phyloP scores from a whole-genome alignment of 2,797 vertebrate genomes.

The Rachycentron canadum region DNA sequence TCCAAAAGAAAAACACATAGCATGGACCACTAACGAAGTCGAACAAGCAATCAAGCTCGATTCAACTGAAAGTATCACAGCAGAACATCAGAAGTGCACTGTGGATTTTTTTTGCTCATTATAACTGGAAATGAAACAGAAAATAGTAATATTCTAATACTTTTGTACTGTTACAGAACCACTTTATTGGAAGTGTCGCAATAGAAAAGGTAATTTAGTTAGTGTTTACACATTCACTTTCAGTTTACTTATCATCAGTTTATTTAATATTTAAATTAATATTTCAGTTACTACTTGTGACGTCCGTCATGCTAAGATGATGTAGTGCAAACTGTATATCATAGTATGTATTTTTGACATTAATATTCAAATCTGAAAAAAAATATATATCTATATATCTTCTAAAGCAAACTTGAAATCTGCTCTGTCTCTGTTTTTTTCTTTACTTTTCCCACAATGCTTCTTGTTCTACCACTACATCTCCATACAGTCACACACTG shows the following conservation, averaged over 20 bases:
- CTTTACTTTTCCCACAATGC: background rate
- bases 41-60: conserved; percentile 73
- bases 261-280: conserved; percentile 99
- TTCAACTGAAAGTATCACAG: conserved; percentile 68
- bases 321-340: conserved; percentile 99
- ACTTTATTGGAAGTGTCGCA: conserved; percentile 98
- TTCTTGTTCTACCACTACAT: conserved; percentile 1
- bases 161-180: conserved; percentile 97
- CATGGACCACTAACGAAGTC: conserved; percentile 87
- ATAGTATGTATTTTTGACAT: conserved; percentile 99
- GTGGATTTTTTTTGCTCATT: conserved; percentile 88
- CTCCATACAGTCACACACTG: background rate
- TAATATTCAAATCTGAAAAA: conserved; percentile 97
- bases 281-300: conserved; percentile 98
- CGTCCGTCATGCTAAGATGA: conserved; percentile 96
- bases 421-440: conserved; percentile 62
- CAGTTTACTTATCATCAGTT: conserved; percentile 87
- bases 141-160: conserved; percentile 90
- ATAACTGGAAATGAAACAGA: conserved; percentile 92
- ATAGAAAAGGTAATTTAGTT: conserved; percentile 96
- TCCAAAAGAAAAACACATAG: conserved; percentile 64
- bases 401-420: conserved; percentile 85
- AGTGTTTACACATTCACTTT: conserved; percentile 98
- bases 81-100: conserved; percentile 89
- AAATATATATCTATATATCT: conserved; percentile 89